These are phyloP conservation scores for Troides aeacus DNA, from an alignment of 2,888 invertebrate genomes.

Conservation along the genomic window DNA sequence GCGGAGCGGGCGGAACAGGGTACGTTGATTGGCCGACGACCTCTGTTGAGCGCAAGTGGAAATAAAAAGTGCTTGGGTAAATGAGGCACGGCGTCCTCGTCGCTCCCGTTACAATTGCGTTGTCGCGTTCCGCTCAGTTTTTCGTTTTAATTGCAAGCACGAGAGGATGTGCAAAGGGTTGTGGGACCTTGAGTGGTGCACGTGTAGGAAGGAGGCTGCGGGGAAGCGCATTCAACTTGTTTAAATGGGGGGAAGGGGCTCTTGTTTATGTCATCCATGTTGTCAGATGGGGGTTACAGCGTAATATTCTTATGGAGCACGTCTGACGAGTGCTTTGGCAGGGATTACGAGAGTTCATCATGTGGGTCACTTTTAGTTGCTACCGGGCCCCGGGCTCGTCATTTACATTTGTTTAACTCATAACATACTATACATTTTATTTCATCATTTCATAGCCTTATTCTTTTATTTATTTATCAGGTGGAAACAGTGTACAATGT, in stretches of 20 bases:
- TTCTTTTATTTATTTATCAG: no score
- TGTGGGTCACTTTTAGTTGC: conserved; percentile 41
- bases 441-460: background rate
- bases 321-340: conserved; percentile 35
- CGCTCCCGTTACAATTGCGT: conserved; percentile 47
- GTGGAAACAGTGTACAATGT: no score
- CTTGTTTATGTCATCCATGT: conserved; percentile 63
- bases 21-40: conserved; percentile 79
- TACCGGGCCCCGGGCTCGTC: conserved; percentile 1
- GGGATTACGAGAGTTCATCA: conserved; percentile 37
- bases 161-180: conserved; percentile 77
- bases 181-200: conserved; percentile 76
- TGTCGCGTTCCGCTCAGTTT: conserved; percentile 60
- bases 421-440: background rate
- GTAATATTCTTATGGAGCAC: conserved; percentile 34
- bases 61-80: conserved; percentile 77
- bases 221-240: conserved; percentile 70
- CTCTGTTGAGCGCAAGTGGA: conserved; percentile 72
- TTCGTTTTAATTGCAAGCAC: conserved; percentile 78
- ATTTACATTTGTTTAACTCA: conserved; percentile 1
- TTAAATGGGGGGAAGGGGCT: conserved; percentile 63
- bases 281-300: conserved; percentile 42
- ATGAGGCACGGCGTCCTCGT: conserved; percentile 70
- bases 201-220: conserved; percentile 60
- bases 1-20: conserved; percentile 68